Base-by-base conservation (phyloP, 2,113 vertebrate genomes). In the Danio rerio region DNA sequence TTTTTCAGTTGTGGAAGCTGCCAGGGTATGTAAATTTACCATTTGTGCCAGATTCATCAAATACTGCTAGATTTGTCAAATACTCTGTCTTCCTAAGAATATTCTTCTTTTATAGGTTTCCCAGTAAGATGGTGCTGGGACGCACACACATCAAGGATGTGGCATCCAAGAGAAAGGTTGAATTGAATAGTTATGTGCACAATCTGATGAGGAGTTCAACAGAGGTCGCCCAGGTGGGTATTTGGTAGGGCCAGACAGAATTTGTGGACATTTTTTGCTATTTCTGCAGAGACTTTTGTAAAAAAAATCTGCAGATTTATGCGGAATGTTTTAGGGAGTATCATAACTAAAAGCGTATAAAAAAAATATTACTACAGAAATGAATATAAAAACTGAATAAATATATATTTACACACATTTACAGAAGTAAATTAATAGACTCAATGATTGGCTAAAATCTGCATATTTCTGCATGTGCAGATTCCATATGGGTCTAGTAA, bases 101-200 rank as follows among this genome's bases (percentile, higher is more conserved):
- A 3, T 2, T 55, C 10, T 78, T 81, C 13, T 43, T 63, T 11
- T 79, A 16, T 70, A 99, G 98, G 81, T 99, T 99, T 88, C 95
- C 97, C 15, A 99, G 94, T 87, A 99, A 95, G 88, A 96, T 99
- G 94, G 96, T 99, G 82, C 92, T 99, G 52, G 98, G 98, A 84
- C 95, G 98, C 87, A 99, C 97, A 9, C 97, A 99, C 59, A 95
- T 99, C 89, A 99, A 99, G 90, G 98, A 99, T 31, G 98, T 99
- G 87, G 98, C 98, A 59, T 94, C 96, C 85, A 98, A 96, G 91
- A 96, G 98, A 86, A 99, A 99, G 91, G 87, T 98, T 88, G 98
- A 99, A 88, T 93, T 99, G 75, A 98, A 96, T 89, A 97, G 93
- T 91, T 99, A 99, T 21, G 93, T 98, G 75, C 97, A 99, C 88